Percentiles rank a stretch among this genome's conserved stretches.
Conservation (phyloP, 2,113 vertebrate species). For the Lipotes vexillifer region DNA sequence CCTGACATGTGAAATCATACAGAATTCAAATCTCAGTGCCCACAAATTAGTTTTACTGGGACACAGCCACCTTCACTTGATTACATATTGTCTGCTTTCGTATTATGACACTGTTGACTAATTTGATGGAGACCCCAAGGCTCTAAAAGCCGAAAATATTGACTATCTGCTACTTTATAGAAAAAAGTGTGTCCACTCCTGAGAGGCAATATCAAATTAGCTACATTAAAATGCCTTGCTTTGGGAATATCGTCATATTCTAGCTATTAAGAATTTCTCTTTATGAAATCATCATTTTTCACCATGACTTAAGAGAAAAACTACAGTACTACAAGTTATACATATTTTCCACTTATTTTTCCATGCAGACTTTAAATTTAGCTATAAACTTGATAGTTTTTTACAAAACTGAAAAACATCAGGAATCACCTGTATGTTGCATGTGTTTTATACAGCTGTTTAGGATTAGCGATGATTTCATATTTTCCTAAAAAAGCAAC, state of each 20-base stretch:
- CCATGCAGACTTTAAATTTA: background rate
- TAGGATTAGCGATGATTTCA: conserved; percentile 24
- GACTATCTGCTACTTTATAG: rapidly evolving
- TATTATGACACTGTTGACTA: rapidly evolving
- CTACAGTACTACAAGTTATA: background rate
- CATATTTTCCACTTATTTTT: background rate
- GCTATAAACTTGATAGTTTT: background rate
- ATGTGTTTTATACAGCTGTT: conserved; percentile 26
- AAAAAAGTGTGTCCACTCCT: background rate
- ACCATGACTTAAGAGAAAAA: background rate
- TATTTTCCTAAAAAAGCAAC: conserved; percentile 25
- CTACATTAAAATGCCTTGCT: background rate
- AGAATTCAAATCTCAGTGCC: background rate
- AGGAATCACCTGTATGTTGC: background rate
- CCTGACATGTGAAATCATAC: background rate
- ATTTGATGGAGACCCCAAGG: background rate
- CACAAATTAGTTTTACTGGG: background rate
- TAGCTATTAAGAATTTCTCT: background rate
- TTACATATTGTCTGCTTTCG: background rate
- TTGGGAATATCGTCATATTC: background rate
- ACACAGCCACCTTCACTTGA: background rate
- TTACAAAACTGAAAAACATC: conserved; percentile 38
- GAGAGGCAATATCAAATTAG: too few species aligned
- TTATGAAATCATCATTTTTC: background rate
- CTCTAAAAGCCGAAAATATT: background rate